phyloP scores from a whole-genome alignment of 92 coral and sea anemone species.

The Pocillopora meandrina region DNA sequence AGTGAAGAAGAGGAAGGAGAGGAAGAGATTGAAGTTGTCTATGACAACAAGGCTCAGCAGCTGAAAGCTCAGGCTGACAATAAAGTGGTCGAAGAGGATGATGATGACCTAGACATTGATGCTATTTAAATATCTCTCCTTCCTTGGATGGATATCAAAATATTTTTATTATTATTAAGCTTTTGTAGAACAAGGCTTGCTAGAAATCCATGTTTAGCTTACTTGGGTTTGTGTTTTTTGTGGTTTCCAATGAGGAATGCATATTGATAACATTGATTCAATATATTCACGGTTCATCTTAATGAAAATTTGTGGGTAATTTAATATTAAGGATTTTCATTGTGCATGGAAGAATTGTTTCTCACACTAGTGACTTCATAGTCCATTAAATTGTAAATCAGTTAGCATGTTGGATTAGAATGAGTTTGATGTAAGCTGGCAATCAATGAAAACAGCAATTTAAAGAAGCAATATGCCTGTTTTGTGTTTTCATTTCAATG shows the following conservation, averaged over 20 bases:
- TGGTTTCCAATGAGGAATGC: constrained; percentile 4
- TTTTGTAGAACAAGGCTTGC: background rate
- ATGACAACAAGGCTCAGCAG: constrained; percentile 84
- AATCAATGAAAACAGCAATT: background rate
- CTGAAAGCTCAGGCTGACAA: constrained; percentile 62
- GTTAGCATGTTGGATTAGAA: background rate
- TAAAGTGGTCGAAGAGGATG: constrained; percentile 49
- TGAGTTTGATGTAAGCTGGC: background rate
- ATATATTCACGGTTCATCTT: no score
- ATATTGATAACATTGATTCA: no score
- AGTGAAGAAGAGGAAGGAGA: constrained; percentile 82
- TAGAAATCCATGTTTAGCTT: background rate
- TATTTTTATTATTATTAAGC: background rate
- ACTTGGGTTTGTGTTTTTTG: background rate
- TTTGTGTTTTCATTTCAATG: background rate
- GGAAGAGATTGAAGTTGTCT: constrained; percentile 87
- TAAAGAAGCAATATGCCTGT: background rate
- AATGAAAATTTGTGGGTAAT: no score
- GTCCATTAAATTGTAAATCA: background rate
- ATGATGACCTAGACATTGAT: constrained; percentile 92
- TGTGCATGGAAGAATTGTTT: background rate
- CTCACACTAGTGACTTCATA: background rate
- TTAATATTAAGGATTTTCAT: no score
- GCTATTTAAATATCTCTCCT: constrained; percentile 60
- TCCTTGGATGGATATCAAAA: background rate